Evolutionary conservation across 53 echinoderm and acorn worm species (phyloP).

Genomic region (Glandiceps talaboti): DNA sequence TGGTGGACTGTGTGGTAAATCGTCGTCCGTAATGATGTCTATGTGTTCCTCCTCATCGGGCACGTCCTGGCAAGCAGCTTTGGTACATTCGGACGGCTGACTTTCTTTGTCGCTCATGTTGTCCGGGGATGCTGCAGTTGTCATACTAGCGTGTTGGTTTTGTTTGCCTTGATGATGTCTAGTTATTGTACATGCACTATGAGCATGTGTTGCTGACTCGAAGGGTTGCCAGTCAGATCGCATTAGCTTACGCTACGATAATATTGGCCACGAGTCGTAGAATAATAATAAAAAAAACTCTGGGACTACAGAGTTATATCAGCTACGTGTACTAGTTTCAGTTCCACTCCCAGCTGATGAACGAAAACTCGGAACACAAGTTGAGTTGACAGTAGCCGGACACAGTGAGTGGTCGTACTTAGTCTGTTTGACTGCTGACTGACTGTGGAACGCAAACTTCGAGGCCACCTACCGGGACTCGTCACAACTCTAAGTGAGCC

Average conservation of each 20-base stretch:
- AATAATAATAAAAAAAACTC: background rate
- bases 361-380: background rate
- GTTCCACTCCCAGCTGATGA: background rate
- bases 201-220: background rate
- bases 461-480: background rate
- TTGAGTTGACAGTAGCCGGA: background rate
- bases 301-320: background rate
- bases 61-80: background rate
- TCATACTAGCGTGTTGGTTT: background rate
- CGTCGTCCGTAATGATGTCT: background rate
- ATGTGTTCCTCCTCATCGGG: background rate
- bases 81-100: background rate
- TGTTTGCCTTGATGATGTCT: background rate
- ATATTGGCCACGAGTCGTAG: background rate
- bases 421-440: background rate
- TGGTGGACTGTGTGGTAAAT: background rate
- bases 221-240: background rate
- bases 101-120: background rate
- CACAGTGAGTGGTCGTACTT: background rate
- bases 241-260: background rate
- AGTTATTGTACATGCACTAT: background rate
- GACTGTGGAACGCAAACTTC: background rate
- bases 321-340: too few relatives aligned
- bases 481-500: background rate
- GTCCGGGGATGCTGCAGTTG: background rate